phyloP scores from a whole-genome alignment of 2,797 vertebrate species.

The Melanotaenia parkinsoni region DNA sequence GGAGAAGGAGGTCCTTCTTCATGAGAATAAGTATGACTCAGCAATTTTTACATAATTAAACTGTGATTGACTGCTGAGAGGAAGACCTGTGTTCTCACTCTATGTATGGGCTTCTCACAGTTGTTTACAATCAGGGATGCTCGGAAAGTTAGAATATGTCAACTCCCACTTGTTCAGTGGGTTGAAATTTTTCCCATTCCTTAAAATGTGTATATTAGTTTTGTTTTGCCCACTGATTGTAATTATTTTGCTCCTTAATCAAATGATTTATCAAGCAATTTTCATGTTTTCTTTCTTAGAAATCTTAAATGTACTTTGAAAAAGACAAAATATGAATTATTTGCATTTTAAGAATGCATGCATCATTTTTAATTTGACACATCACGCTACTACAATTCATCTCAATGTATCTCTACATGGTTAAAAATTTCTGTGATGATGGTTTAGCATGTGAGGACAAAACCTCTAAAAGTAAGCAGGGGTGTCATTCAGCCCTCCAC shows the following conservation, averaged over 20 bases:
- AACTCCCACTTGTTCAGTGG: conserved; percentile 13
- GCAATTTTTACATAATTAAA: conserved; percentile 51
- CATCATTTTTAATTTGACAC: conserved; percentile 5
- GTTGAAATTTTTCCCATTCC: background rate
- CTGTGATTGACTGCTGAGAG: conserved; percentile 42
- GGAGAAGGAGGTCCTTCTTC: conserved; percentile 64
- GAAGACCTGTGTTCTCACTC: conserved; percentile 42
- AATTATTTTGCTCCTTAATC: background rate
- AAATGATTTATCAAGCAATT: background rate
- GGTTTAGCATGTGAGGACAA: conserved; percentile 1
- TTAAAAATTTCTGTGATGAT: background rate
- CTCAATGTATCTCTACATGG: background rate
- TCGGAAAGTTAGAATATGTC: conserved; percentile 8
- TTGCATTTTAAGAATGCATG: background rate
- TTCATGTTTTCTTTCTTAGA: background rate
- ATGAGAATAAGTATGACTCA: conserved; percentile 67
- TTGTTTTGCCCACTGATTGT: background rate
- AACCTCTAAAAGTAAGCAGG: conserved; percentile 19
- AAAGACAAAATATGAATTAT: background rate
- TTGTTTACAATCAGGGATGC: conserved; percentile 31
- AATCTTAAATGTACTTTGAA: background rate
- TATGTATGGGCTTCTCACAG: conserved; percentile 60
- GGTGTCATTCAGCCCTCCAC: background rate
- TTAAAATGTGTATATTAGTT: background rate
- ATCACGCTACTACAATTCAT: background rate